These are phyloP conservation scores for Ploceus nigricollis DNA, from an alignment of 2,113 vertebrate genomes.

Conservation along the genomic window DNA sequence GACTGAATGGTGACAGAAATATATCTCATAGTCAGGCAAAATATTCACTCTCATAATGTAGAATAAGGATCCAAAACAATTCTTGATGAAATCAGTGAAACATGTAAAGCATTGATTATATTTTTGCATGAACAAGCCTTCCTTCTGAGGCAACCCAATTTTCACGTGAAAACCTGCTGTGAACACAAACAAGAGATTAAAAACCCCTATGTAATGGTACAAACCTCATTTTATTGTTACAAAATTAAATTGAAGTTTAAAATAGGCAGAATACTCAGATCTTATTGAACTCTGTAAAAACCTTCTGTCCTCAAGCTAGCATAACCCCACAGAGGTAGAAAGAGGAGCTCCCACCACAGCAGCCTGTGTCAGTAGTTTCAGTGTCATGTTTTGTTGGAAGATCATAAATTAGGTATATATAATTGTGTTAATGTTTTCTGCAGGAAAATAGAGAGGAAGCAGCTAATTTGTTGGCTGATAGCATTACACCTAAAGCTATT, in stretches of 20 bases:
- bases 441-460: not conserved
- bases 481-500: not conserved
- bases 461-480: not conserved
- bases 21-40: not conserved
- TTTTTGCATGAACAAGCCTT: not conserved
- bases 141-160: not conserved
- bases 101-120: not conserved
- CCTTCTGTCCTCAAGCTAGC: not conserved
- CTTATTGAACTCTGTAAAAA: not conserved
- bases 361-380: not conserved
- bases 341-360: not conserved
- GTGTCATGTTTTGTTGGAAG: not conserved
- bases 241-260: not conserved
- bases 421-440: not conserved
- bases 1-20: not conserved
- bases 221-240: not conserved
- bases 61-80: not conserved
- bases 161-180: not conserved
- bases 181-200: not conserved
- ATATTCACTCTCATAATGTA: not conserved
- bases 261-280: not conserved
- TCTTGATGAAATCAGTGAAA: not conserved
- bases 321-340: not conserved
- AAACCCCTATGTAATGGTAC: not conserved
- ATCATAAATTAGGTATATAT: not conserved